A percentile compares a stretch with the other conserved stretches of the same genome.
These are phyloP conservation scores for Palythoa grandis DNA, from an alignment of 92 coral and sea anemone genomes.

Conservation along the genomic window DNA sequence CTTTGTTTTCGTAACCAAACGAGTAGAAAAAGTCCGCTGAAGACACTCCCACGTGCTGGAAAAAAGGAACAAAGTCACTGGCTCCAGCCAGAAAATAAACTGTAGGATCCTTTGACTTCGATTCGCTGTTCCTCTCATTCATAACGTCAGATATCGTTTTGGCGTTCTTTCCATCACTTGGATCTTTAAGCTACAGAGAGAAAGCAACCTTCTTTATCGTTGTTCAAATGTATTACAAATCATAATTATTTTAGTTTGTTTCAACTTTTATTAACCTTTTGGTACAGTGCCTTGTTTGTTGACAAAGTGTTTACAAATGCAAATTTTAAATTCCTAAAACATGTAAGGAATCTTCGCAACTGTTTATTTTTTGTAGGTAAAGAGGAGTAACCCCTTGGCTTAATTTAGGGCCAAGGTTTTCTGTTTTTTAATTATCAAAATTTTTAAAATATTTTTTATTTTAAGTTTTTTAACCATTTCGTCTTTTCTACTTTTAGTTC, in stretches of 20 bases:
- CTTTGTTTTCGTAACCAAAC: slow-evolving; percentile 21
- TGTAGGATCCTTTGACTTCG: neutral
- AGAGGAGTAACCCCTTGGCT: too few species aligned
- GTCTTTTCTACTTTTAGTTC: too few species aligned
- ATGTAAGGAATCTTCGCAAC: too few species aligned
- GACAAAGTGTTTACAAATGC: too few species aligned
- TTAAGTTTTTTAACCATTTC: too few species aligned
- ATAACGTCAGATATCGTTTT: slow-evolving; percentile 33
- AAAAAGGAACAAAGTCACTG: slow-evolving; percentile 37
- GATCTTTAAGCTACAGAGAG: slow-evolving; percentile 15
- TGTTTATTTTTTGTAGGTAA: too few species aligned
- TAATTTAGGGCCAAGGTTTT: too few species aligned
- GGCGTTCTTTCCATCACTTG: neutral
- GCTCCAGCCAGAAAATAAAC: slow-evolving; percentile 7
- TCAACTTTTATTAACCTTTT: too few species aligned
- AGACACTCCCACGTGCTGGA: slow-evolving; percentile 29
- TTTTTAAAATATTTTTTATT: too few species aligned
- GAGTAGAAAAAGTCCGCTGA: slow-evolving; percentile 29
- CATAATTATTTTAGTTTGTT: neutral
- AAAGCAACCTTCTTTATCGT: neutral
- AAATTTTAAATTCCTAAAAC: too few species aligned
- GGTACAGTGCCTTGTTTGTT: too few species aligned
- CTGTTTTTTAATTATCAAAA: too few species aligned
- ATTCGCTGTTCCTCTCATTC: neutral
- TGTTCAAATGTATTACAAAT: neutral